Base-by-base conservation (phyloP, 2,888 invertebrate species). In the Minunthozetes semirufus region DNA sequence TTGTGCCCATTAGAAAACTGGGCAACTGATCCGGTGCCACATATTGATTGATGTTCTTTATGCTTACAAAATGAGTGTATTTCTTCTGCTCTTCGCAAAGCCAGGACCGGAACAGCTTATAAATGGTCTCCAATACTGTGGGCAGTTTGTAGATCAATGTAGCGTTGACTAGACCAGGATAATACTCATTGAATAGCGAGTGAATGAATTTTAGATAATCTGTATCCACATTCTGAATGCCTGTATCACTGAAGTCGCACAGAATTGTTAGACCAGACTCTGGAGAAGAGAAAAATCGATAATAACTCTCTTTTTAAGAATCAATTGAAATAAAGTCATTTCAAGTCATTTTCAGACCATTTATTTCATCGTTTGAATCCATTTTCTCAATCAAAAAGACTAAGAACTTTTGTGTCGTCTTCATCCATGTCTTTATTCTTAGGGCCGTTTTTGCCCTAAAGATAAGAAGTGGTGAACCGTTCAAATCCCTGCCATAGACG, bases 321-420 rank as follows among this genome's bases (percentile, higher is more conserved):
- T 33, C 38, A 63, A 63, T 13, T 29, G 15, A 19, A 38, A 19
- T 38, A 38, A 15, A 66, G 29, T 5, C n/a, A 66, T 50, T 50
- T n/a, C 4, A 50, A n/a, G 4, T 6, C 22, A 5, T 56, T 56
- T 22, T 56, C 9, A n/a, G 4, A 6, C 13, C 22, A 53, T 33
- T 70, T 53, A 53, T 74, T 74, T 74, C 9, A 70, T 66, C 19
- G 27, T 71, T 38, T 13, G 22, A 15, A 29, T 74, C 74, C 8
- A 70, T 74, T 48, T 68, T 66, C 29, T 74, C 74, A 13, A 74
- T 25, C 13, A 25, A 27, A n/a, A 50, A 68, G 17, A 74, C 27
- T 9, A 74, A 70, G 29, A 22, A 74, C 38, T 27, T 33, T 48
- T 74, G 46, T 6, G 48, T 9, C 1, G 8, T 33, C 13, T 9